Base-by-base conservation (phyloP, 2,888 invertebrate genomes). In the Celastrina argiolus region DNA sequence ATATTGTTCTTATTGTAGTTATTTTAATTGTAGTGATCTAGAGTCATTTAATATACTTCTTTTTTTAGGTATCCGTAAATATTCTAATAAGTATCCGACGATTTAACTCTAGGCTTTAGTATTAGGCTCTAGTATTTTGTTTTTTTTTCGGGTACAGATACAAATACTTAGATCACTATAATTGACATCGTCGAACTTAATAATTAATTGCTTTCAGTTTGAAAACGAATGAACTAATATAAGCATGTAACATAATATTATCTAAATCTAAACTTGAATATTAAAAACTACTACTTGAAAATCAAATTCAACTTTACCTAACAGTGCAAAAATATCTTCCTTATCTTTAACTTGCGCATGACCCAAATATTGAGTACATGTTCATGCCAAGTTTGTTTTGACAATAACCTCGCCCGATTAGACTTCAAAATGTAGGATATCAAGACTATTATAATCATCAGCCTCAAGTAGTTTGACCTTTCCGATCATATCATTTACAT, bases 401-500 rank as follows among this genome's bases (percentile, higher is more conserved):
- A 61, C 31, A 51, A 5, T 51, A 51, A 59, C 59, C 31, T 58
- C 34, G 39, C 7, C 36, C 61, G 31, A 31, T 36, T 36, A 12
- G 61, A 61, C 18, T 39, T 2, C n/a, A 2, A 36, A 10, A 61
- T 22, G 39, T 61, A 61, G 59, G 34, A 12, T 45, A 16, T 58
- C 34, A 8, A 10, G 16, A 36, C 12, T 59, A 34, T 8, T 59
- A 34, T 8, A 10, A 36, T 61, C 61, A 61, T 36, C 22, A 39
- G 61, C 18, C 39, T 39, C 22, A 12, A 22, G 61, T 61, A 61
- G 61, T 39, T 36, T 39, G 36, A 61, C 39, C 39, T 61, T 61
- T 61, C 61, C 61, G 36, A 61, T 61, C 61, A 61, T 36, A 22
- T 22, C 61, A 61, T 61, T 39, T 56, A 26, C 22, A 51, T 18